Base-by-base conservation (phyloP, 2,888 invertebrate species). In the Lasioglossum pauxillum region DNA sequence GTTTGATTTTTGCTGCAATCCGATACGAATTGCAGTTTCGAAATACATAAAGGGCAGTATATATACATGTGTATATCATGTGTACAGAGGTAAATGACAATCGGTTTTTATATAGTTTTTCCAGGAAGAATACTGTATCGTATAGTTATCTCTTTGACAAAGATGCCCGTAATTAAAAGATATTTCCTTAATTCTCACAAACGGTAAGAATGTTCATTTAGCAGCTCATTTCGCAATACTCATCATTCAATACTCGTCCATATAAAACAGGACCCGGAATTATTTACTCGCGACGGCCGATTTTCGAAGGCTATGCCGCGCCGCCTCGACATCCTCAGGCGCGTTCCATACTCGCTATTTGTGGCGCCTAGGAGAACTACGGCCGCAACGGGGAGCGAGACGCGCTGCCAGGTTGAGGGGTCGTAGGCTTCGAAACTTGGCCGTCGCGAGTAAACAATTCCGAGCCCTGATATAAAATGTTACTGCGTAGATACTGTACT, bases 1-100 rank as follows among this genome's bases (percentile, higher is more conserved):
- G 82, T 88, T 83, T 75, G 77, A 78, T 73, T 44, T 35, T 49
- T 49, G 14, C 41, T 53, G 8, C 23, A 64, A 60, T 60, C 14
- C 19, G 38, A 19, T 10, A 38, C 19, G 8, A 69, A 69, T 38
- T 16, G 38, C 23, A 38, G 23, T 4, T 23, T 69, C 8, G 35
- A 38, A 19, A 8, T 19, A 38, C 7, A 23, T 27, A 0, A 1
- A 41, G 41, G n/a, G n/a, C n/a, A 31, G 1, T 44, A 44, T 44
- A 14, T 41, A 12, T 12, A 41, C n/a, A n/a, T n/a, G n/a, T 12
- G 12, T 41, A 7, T 41, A 8, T 7, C 0, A 35, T 38, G 3
- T 27, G 38, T 35, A 19, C 2, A 38, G 8, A 23, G 23, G 12
- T 12, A 23, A 23, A 69, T 19, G 67, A 67, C 35, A 67, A 67